Base-by-base conservation (phyloP, 2,888 invertebrate species). In the Hipparchia semele region DNA sequence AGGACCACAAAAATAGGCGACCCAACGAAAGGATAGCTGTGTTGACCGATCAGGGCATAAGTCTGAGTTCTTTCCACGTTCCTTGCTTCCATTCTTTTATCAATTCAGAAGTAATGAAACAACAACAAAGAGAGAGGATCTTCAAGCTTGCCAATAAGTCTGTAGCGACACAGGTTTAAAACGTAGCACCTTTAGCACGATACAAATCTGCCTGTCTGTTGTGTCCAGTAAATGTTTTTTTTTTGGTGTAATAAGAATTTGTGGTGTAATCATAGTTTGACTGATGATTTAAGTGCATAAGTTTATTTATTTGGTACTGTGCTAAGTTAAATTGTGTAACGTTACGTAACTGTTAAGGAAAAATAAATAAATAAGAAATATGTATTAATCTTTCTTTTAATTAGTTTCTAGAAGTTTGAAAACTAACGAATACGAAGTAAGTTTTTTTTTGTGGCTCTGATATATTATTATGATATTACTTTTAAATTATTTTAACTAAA, bases 21-120 rank as follows among this genome's bases (percentile, higher is more conserved):
- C 87, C 89, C 0, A 82, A 82, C 13, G 81, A 90, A 45, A 84
- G 93, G 59, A 46, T 90, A 12, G 72, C 78, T 3, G 64, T 78
- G 62, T 80, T 93, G 68, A 79, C 80, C 58, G 73, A 82, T 2
- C 88, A 85, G 71, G 92, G 93, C 0, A 90, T 87, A 61, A 91
- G 91, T 78, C 56, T 92, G 23, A 92, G 91, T 76, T 87, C 91
- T 3, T 93, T 91, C 78, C 93, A 94, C 77, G 80, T 87, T 71
- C 93, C 92, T 5, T 93, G 93, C 79, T 88, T 92, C 74, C 81
- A 84, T 75, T 94, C 93, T 1, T 92, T 92, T 72, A 87, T 91
- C 7, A 87, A 83, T 78, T 77, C 80, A 39, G 90, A 91, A 79
- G 73, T 83, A 68, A 82, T 88, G 84, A 89, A 85, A 73, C 80